phyloP scores from a whole-genome alignment of 2,797 vertebrate species.

The Halcyon leucocephala region DNA sequence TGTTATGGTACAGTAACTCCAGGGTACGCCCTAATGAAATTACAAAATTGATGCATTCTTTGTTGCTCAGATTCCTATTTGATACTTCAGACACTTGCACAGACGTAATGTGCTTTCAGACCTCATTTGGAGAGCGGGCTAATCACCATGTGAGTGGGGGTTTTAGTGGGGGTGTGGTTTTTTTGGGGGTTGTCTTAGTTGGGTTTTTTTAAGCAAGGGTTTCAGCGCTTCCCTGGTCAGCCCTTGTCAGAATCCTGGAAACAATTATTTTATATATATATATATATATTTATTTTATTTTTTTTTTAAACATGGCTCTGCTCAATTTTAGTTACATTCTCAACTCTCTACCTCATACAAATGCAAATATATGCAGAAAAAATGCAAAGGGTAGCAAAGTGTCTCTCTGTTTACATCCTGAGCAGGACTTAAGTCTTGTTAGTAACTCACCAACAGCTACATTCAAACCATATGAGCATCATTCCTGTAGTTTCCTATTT shows the following conservation, averaged over 20 bases:
- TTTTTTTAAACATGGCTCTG: background rate
- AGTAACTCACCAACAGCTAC: background rate
- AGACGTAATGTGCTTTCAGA: background rate
- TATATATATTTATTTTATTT: background rate
- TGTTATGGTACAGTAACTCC: background rate
- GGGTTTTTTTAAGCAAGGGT: background rate
- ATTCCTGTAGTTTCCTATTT: background rate
- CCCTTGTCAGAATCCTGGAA: background rate
- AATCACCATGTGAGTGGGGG: background rate
- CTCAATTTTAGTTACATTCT: background rate
- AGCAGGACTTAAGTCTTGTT: background rate
- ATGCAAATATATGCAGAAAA: background rate
- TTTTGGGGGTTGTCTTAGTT: fast-evolving
- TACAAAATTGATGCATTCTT: background rate
- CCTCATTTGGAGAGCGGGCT: background rate
- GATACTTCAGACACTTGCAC: background rate
- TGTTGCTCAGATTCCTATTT: background rate
- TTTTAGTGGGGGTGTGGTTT: background rate
- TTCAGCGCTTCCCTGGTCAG: background rate
- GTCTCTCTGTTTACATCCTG: background rate
- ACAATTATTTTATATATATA: too few species aligned
- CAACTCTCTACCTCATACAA: background rate
- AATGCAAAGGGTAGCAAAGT: background rate
- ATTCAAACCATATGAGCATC: background rate
- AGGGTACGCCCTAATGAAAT: background rate